phyloP scores from a whole-genome alignment of 2,113 vertebrate genomes.

The Spea multiplicata region DNA sequence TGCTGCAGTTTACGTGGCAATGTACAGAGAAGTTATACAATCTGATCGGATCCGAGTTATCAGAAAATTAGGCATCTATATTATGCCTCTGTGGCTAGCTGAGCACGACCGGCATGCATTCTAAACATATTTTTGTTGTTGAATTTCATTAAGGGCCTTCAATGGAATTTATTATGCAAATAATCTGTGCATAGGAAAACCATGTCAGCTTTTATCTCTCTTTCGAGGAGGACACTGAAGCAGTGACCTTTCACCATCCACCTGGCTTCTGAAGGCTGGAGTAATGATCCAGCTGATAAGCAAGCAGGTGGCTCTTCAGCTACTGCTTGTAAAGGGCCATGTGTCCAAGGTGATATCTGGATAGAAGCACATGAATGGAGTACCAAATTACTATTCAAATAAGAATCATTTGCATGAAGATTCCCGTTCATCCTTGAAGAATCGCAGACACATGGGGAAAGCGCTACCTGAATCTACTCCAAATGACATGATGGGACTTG shows the following conservation, averaged over 20 bases:
- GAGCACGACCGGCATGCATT: conserved; percentile 15
- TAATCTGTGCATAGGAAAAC: conserved; percentile 11
- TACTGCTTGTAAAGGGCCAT: conserved; percentile 18
- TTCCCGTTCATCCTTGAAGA: conserved; percentile 4
- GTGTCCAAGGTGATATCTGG: conserved; percentile 11
- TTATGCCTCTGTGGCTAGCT: not conserved
- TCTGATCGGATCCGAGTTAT: conserved; percentile 21
- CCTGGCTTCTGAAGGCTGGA: conserved; percentile 28
- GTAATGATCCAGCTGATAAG: conserved; percentile 17
- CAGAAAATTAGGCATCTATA: conserved; percentile 27
- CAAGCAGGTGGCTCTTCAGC: conserved; percentile 37
- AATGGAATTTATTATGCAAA: conserved; percentile 41
- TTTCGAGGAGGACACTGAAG: conserved; percentile 13
- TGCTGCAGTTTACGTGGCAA: not conserved
- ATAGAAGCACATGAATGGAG: not conserved
- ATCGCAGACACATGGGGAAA: not conserved
- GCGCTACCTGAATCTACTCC: not conserved
- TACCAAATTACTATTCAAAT: conserved; percentile 16
- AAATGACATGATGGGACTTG: conserved; percentile 15
- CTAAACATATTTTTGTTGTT: conserved; percentile 20
- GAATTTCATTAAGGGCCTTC: conserved; percentile 28
- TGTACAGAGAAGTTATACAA: not conserved
- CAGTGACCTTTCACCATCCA: conserved; percentile 28
- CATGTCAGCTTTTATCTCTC: conserved; percentile 37
- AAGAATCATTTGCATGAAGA: conserved; percentile 15